Percentiles rank a stretch among this genome's conserved stretches.
phyloP scores from a whole-genome alignment of 1,140 invertebrate genomes.

The Apis dorsata region DNA sequence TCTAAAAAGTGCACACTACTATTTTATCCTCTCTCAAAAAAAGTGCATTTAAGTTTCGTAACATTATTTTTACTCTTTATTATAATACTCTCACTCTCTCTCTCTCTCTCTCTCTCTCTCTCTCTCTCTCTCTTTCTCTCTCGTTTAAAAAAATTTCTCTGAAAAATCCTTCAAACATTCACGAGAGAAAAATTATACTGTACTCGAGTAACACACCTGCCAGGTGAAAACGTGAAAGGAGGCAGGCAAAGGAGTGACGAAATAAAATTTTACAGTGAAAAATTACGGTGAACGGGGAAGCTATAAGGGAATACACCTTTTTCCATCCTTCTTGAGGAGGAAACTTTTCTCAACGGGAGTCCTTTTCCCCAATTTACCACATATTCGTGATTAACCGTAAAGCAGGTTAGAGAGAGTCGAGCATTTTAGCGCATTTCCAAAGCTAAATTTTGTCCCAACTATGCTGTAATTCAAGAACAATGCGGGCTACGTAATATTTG shows the following conservation, averaged over 20 bases:
- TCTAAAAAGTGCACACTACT: too few relatives aligned
- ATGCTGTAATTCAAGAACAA: conserved; percentile 8
- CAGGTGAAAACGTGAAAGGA: too few relatives aligned
- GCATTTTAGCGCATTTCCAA: background rate
- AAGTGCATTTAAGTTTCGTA: too few relatives aligned
- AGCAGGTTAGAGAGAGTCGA: too few relatives aligned
- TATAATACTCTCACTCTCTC: too few relatives aligned
- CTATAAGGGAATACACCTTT: too few relatives aligned
- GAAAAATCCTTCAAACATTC: background rate
- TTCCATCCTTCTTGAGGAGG: background rate
- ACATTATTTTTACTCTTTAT: too few relatives aligned
- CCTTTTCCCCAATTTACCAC: background rate
- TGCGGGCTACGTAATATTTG: background rate
- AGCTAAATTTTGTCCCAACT: conserved; percentile 16
- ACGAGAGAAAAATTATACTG: background rate
- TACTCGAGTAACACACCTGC: background rate
- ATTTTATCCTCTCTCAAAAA: too few relatives aligned
- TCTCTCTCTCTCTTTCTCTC: too few relatives aligned
- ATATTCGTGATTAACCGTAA: background rate
- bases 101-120: too few relatives aligned
- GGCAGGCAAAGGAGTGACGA: background rate
- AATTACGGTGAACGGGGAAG: background rate
- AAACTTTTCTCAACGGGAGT: background rate
- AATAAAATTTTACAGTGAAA: background rate
- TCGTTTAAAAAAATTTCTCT: background rate